Conservation (phyloP, 2,888 invertebrate species). For the Caenorhabditis sp. region DNA sequence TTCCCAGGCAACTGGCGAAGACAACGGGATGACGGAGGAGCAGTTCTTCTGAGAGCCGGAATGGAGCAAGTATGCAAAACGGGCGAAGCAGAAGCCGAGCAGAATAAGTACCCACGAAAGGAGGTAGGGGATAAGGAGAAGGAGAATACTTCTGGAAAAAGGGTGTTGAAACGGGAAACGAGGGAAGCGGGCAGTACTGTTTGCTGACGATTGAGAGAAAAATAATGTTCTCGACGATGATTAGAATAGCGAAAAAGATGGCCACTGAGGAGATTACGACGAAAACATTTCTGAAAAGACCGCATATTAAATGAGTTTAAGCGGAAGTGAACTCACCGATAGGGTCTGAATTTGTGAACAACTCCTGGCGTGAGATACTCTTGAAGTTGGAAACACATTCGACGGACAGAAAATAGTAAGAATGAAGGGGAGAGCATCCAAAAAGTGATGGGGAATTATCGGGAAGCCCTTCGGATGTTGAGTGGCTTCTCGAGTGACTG, state of each 20-base stretch:
- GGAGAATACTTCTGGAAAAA: constrained; percentile 38
- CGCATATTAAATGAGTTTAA: too few species aligned
- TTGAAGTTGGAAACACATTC: constrained; percentile 42
- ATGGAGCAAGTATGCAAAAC: constrained; percentile 50
- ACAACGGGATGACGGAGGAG: constrained; percentile 24
- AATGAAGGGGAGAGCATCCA: too few species aligned
- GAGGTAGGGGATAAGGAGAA: constrained; percentile 53
- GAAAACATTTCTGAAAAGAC: constrained; percentile 40
- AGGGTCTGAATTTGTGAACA: constrained; percentile 50
- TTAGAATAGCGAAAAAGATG: constrained; percentile 47
- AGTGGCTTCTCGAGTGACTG: constrained; percentile 18
- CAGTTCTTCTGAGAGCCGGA: constrained; percentile 13
- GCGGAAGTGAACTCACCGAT: constrained; percentile 27
- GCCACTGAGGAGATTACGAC: constrained; percentile 34
- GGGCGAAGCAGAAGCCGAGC: constrained; percentile 48
- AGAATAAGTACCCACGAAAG: constrained; percentile 55
- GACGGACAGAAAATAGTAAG: too few species aligned
- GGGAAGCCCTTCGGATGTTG: background rate
- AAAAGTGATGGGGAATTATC: constrained; percentile 19
- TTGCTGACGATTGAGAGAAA: constrained; percentile 49
- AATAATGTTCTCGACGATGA: constrained; percentile 52
- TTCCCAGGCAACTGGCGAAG: constrained; percentile 34
- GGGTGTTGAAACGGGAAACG: background rate
- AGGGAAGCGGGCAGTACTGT: constrained; percentile 32
- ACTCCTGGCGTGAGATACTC: constrained; percentile 55